Base-by-base conservation (phyloP, 1,140 invertebrate species). In the Trichoplusia ni region DNA sequence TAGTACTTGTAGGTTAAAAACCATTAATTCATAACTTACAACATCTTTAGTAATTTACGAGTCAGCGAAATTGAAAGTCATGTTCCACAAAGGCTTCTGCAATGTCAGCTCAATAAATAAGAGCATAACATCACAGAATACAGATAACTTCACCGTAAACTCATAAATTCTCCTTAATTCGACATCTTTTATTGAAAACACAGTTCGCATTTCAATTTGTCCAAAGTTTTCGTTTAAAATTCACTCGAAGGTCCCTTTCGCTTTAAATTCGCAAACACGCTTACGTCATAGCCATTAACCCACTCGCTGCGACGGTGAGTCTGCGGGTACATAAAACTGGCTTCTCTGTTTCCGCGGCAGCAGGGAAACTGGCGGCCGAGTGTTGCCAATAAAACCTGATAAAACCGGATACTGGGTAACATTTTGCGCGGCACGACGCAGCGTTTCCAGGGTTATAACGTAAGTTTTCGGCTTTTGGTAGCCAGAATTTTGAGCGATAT, bases 351-450 rank as follows among this genome's bases (percentile, higher is more conserved):
- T 59, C 63, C 63, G 63, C 16, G 25, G 9, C n/a, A 31, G 14
- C 37, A 42, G 25, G 54, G 37, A 58, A 58, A 58, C 54, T 31
- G 54, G n/a, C 21, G 21, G 25, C 40, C 16, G 60, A 47, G 53
- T 47, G 53, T 38, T 47, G 62, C 51, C 62, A 64, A 64, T 64
- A 64, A 64, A 64, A 65, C 16, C 42, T 42, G 63, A 65, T 59
- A 65, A 65, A 65, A 65, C 42, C 63, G 63, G 63, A 65, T 65
- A 65, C 56, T 35, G 40, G 53, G 37, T 8, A 29, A 42, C 53
- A 42, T 58, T 58, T 29, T 14, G 23, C 53, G 21, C 23, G 38
- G 25, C 16, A 47, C 44, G 16, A 18, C 54, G 37, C 16, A 11
- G 37, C 38, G 13, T 47, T 47, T 31, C 14, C 13, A 44, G 25